phyloP scores from a whole-genome alignment of 2,888 invertebrate genomes.

The Lydus trimaculatus region DNA sequence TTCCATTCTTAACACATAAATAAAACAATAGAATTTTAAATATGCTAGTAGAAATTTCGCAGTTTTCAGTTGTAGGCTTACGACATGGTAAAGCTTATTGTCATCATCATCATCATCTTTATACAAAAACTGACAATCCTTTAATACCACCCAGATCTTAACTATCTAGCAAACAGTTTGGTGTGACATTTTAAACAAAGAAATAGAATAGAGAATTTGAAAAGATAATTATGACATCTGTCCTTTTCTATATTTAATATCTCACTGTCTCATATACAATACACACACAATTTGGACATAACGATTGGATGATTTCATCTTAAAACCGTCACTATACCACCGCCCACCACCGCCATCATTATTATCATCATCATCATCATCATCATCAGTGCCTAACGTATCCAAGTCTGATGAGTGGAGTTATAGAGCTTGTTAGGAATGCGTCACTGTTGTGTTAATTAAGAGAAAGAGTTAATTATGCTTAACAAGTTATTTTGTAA shows the following conservation, averaged over 20 bases:
- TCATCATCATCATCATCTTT: background rate
- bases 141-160: slow-evolving; percentile 37
- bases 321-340: background rate
- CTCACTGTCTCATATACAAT: background rate
- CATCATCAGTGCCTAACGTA: background rate
- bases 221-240: slow-evolving; percentile 26
- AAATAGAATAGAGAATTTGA: slow-evolving; percentile 31
- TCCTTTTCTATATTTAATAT: slow-evolving; percentile 1
- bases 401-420: slow-evolving; percentile 12
- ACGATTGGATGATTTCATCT: background rate
- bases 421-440: slow-evolving; percentile 52
- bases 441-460: slow-evolving; percentile 59
- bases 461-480: slow-evolving; percentile 60
- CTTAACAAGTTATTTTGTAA: slow-evolving; percentile 58
- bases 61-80: slow-evolving; percentile 7
- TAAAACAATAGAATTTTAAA: slow-evolving; percentile 41
- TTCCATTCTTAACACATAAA: slow-evolving; percentile 16
- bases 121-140: slow-evolving; percentile 25
- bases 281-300: background rate
- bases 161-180: slow-evolving; percentile 24
- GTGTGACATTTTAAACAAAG: slow-evolving; percentile 38
- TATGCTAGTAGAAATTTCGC: slow-evolving; percentile 26
- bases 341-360: no score
- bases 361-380: background rate
- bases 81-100: background rate